Conservation (phyloP, 2,797 vertebrate genomes). For the Lithobates sylvaticus region DNA sequence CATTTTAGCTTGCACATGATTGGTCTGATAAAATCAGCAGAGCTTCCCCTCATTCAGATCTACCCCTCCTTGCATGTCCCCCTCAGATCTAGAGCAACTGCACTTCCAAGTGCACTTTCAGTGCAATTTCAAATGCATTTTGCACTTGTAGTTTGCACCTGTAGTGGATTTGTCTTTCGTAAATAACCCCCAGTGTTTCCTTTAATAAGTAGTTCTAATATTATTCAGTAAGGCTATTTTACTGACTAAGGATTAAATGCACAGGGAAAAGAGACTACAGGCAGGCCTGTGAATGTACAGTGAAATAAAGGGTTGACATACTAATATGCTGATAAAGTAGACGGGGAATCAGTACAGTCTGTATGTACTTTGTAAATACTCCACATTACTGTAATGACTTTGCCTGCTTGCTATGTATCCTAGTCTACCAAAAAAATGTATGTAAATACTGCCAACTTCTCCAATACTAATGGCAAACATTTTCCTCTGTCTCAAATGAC, state of each 20-base stretch:
- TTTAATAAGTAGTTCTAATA: no score
- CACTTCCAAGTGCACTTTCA: no score
- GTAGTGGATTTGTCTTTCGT: no score
- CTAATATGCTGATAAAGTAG: background rate
- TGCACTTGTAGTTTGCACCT: no score
- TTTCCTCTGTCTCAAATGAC: slow-evolving; percentile 30
- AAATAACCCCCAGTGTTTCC: no score
- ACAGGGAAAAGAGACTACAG: background rate
- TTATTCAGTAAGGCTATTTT: no score
- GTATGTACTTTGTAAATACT: background rate
- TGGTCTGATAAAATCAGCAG: no score
- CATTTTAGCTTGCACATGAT: no score
- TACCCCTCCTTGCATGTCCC: no score
- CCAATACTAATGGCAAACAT: slow-evolving; percentile 34
- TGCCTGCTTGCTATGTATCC: slow-evolving; percentile 9
- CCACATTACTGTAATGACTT: background rate
- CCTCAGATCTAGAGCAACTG: no score
- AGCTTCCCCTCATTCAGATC: no score
- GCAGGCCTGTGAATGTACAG: background rate
- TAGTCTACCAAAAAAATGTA: slow-evolving; percentile 18
- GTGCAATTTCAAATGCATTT: no score
- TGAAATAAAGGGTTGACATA: slow-evolving; percentile 1
- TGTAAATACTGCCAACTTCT: slow-evolving; percentile 9
- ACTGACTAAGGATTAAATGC: background rate
- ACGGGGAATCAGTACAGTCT: slow-evolving; percentile 10